These are phyloP conservation scores for Acrocyrtus sp. DNA, from an alignment of 2,888 invertebrate genomes.

Conservation along the genomic window DNA sequence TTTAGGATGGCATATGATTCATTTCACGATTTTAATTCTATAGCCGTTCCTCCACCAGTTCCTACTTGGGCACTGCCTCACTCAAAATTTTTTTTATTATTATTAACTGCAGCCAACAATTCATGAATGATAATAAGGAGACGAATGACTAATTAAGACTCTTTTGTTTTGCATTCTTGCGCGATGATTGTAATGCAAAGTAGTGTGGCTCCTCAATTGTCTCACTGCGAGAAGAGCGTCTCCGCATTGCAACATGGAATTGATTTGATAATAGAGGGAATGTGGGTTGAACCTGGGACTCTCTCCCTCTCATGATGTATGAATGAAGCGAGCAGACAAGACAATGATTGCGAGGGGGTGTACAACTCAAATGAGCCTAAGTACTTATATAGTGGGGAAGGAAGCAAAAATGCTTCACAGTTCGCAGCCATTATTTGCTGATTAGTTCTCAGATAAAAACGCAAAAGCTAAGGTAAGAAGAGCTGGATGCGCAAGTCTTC, in stretches of 20 bases:
- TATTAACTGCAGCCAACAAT: slow-evolving; percentile 27
- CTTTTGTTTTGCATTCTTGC: slow-evolving; percentile 43
- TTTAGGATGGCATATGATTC: no score
- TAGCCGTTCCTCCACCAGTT: neutral
- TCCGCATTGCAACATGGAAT: no score
- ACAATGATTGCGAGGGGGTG: neutral
- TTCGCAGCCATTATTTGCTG: no score
- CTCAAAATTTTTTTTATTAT: no score
- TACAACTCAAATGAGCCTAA: neutral
- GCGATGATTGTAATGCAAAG: slow-evolving; percentile 46
- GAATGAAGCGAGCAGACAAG: slow-evolving; percentile 14
- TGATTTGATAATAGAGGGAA: slow-evolving; percentile 7
- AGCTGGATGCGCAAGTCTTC: no score
- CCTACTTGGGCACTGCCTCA: no score
- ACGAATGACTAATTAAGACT: slow-evolving; percentile 47
- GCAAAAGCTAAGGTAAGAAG: no score
- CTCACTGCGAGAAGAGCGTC: slow-evolving; percentile 20
- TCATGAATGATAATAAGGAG: slow-evolving; percentile 51
- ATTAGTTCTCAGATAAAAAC: no score
- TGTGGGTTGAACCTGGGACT: slow-evolving; percentile 43
- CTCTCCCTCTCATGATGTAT: neutral
- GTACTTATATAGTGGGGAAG: no score
- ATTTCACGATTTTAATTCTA: slow-evolving; percentile 4
- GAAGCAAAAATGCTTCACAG: no score
- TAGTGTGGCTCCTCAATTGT: slow-evolving; percentile 36